Evolutionary conservation across 2,888 invertebrate genomes (phyloP), one percentile per base, ranked within the genome.

Genomic region (Watsonalla cultraria): DNA sequence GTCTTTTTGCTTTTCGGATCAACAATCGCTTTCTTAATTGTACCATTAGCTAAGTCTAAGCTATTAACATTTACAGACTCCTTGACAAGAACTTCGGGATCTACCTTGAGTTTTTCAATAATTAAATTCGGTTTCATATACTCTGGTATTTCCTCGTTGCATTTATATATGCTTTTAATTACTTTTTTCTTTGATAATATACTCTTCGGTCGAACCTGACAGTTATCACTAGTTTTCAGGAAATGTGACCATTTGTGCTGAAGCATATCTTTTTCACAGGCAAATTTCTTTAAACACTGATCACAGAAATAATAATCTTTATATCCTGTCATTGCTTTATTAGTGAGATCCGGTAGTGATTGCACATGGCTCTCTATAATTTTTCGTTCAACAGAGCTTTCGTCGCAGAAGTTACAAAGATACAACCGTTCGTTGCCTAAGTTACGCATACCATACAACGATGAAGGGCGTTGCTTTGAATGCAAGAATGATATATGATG

Each of bases 191-290:
- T 58, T 0, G 46, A 55, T 46, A 61, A 46, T 13, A 62, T 53
- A 51, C 58, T 56, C n/a, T 66, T 64, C 0, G 60, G 62, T 55
- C 68, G 65, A 6, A 57, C 55, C 54, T 76, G 78, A 0, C 75
- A 74, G 47, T 78, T 79, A n/a, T 82, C 78, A 34, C 68, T 68
- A 0, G 72, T 77, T 45, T 77, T 82, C 0, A 86, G 57, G 58
- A 81, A 86, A 60, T 89, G 89, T 0, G 80, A 74, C 88, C 86
- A 88, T 56, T 89, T 88, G 54, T 90, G 90, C 13, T 84, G 80
- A 0, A 88, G 51, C 84, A 88, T 86, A 6, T 78, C 74, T 0
- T 74, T 77, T 61, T 90, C 87, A 0, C 78, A 80, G 9, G 71
- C 72, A 72, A 86, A 89, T 49, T 82, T 82, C 37, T 74, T 74